Base-by-base conservation (phyloP, 1,140 invertebrate genomes). In the Palaemon carinicauda region DNA sequence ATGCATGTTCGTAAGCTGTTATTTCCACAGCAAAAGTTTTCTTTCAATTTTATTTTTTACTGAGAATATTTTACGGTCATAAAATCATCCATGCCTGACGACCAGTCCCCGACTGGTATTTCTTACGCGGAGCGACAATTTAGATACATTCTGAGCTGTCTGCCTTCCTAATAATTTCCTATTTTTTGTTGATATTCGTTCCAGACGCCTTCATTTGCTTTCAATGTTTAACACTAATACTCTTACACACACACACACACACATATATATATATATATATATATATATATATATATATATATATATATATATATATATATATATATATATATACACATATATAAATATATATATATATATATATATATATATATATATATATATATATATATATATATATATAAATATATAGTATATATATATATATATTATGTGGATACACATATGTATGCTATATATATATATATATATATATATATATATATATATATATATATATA, bases 361-460 rank as follows among this genome's bases (percentile, higher is more conserved):
- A 65, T 65, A 65, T 65, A 65, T 65, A 69, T 69, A 69, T 69
- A 69, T 69, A 69, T 69, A 69, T 69, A 69, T 69, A 69, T 69
- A 69, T 69, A 69, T 69, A 69, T 21, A 69, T 69, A 69, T 69
- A 69, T 69, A 69, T 69, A 69, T 69, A 69, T 69, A 21, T 69
- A 19, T 69, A 69, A 19, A n/a, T 69, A 69, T 65, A 19, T 65
- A 65, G n/a, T 65, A 65, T 65, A 65, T 65, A 65, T 65, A 65
- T 65, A 65, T 65, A 65, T 65, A 65, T 65, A 65, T 65, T 69
- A 69, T 69, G n/a, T 69, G n/a, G 17, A 69, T 69, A 69, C n/a
- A 69, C n/a, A 69, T 69, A 69, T 69, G n/a, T 21, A 69, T 69
- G n/a, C n/a, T 69, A 69, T 69, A 69, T 69, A 69, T 69, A 69